Evolutionary conservation across 2,113 vertebrate species (phyloP), one percentile per base, ranked within the genome.

Genomic region (Myodes glareolus): DNA sequence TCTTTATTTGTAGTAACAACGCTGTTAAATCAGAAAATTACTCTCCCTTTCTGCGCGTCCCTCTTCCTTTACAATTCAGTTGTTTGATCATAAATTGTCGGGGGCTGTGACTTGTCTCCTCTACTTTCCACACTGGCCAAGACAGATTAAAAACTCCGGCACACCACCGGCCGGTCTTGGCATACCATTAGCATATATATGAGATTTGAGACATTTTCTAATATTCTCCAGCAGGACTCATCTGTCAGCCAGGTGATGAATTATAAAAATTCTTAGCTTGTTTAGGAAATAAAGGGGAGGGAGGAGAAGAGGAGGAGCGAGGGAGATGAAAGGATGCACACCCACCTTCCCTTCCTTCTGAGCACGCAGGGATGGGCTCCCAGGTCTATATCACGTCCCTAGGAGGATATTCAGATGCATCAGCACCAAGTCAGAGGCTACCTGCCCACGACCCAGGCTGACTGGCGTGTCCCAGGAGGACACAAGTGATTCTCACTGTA

Each of bases 161-260:
- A 98, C 99, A 99, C 98, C 98, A 98, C 99, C 99, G 98, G 99
- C 99, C 98, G 97, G 99, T 99, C 99, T 99, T 99, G 99, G 99
- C 99, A 99, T 99, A 99, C 99, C 98, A 99, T 99, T 99, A 99
- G 99, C 99, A 99, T 99, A 99, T 99, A 99, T 99, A 99, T 99
- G 99, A 99, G 99, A 99, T 99, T 99, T 99, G 99, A 99, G 99
- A 99, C 99, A 99, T 99, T 99, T 99, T 99, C 99, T 99, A 99
- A 99, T 99, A 99, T 99, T 99, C 99, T 99, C 98, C 98, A 99
- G 99, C 99, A 99, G 99, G 99, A 99, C 99, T 99, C 99, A 99
- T 99, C 99, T 99, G 99, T 99, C 99, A 99, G 99, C 99, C 99
- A 98, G 98, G 99, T 99, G 99, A 99, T 99, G 99, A 99, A 99